phyloP scores from a whole-genome alignment of 2,113 vertebrate species.

The Larimichthys polyactis region DNA sequence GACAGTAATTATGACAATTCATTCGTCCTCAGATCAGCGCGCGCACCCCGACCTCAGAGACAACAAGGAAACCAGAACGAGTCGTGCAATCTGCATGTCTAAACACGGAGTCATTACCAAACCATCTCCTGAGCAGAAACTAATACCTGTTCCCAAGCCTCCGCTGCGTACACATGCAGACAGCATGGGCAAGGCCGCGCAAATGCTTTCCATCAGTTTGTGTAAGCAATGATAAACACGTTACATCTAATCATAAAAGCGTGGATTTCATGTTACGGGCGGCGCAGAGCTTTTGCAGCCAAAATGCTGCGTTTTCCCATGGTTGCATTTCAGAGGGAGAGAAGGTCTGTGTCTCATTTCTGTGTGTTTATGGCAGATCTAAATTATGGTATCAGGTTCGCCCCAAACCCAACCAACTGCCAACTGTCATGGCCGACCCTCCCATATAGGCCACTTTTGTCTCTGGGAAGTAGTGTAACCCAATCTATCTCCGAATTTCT shows the following conservation, averaged over 20 bases:
- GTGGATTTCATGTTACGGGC: constrained; percentile 48
- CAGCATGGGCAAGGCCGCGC: constrained; percentile 34
- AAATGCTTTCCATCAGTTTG: constrained; percentile 69
- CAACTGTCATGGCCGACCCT: constrained; percentile 78
- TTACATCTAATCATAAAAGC: constrained; percentile 63
- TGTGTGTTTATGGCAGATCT: constrained; percentile 74
- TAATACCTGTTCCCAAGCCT: constrained; percentile 40
- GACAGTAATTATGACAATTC: constrained; percentile 28
- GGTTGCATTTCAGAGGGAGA: constrained; percentile 56
- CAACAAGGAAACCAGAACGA: constrained; percentile 20
- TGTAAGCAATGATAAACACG: constrained; percentile 73
- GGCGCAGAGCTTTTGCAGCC: constrained; percentile 25
- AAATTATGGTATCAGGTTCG: constrained; percentile 79
- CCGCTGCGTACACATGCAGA: constrained; percentile 27
- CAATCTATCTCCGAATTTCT: constrained; percentile 48
- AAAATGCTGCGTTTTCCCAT: constrained; percentile 62
- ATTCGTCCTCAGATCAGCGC: constrained; percentile 18
- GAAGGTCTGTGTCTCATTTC: constrained; percentile 68
- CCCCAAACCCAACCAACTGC: constrained; percentile 54
- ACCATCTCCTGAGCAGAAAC: constrained; percentile 31
- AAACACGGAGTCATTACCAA: constrained; percentile 35
- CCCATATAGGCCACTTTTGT: constrained; percentile 61
- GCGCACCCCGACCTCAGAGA: neutral
- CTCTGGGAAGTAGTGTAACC: constrained; percentile 67
- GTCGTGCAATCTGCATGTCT: constrained; percentile 15